Base-by-base conservation (phyloP, 2,797 vertebrate genomes). In the Ataeniobius toweri region DNA sequence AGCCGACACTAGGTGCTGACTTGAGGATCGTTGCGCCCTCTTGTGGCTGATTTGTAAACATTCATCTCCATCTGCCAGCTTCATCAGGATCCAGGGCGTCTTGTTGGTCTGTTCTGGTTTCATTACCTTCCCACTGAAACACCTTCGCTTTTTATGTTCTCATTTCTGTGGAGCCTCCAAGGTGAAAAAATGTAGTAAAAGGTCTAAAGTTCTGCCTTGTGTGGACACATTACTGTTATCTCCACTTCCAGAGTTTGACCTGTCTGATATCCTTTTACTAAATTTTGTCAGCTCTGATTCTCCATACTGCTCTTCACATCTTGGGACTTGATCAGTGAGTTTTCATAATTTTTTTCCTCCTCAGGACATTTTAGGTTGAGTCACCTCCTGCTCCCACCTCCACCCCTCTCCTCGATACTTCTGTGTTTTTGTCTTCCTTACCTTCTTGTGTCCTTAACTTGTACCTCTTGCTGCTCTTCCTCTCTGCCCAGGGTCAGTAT, bases 401-500 rank as follows among this genome's bases (percentile, higher is more conserved):
- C 79, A 70, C 69, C 71, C 68, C 41, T 73, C 73, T 79, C 78
- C 71, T 82, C 88, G 63, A 75, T 74, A 78, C 85, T 78, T 81
- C 71, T 86, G 77, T 92, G 78, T 88, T 83, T 82, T 76, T 92
- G 77, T 92, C 87, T 81, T 89, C 89, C 90, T 93, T 82, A 90
- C 92, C 92, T 89, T 92, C 91, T 85, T 91, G 83, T 94, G 83
- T 86, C 90, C 93, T 94, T 94, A 94, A 94, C 93, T 88, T 91
- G 89, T 85, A 90, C 91, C 85, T 94, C 86, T 93, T 89, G 89
- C 91, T 92, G 91, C 94, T 94, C 91, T 93, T 94, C 93, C 94
- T 94, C 92, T 94, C 90, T 88, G 88, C 89, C 80, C 88, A 96
- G 96, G 95, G 96, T 96, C 95, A 96, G 80, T 96, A 95, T 95